These are phyloP conservation scores for Stegodyphus dumicola DNA, from an alignment of 1,140 invertebrate genomes.

Conservation along the genomic window DNA sequence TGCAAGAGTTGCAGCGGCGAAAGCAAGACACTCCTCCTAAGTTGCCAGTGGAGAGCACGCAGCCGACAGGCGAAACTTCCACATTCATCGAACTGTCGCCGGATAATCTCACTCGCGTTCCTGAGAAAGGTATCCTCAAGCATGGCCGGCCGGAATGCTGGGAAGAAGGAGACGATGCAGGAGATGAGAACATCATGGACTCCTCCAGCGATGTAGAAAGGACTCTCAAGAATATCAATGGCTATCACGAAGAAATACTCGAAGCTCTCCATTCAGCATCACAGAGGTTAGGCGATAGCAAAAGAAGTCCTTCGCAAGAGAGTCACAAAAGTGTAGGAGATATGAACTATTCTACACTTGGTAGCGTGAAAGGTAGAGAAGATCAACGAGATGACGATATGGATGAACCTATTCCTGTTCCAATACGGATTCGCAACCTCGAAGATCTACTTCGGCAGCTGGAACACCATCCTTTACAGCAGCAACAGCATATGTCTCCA, in stretches of 20 bases:
- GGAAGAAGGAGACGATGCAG: slow-evolving; percentile 65
- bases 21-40: slow-evolving; percentile 58
- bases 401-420: slow-evolving; percentile 65
- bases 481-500: slow-evolving; percentile 78
- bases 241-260: slow-evolving; percentile 93
- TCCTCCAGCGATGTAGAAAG: slow-evolving; percentile 77
- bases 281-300: slow-evolving; percentile 34
- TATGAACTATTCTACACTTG: slow-evolving; percentile 29
- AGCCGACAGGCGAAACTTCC: slow-evolving; percentile 76
- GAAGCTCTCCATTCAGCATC: slow-evolving; percentile 76
- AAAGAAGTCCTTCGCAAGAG: slow-evolving; percentile 47
- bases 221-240: slow-evolving; percentile 86
- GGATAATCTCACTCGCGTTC: slow-evolving; percentile 78
- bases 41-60: slow-evolving; percentile 36
- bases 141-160: slow-evolving; percentile 71
- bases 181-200: slow-evolving; percentile 58
- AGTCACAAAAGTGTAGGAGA: slow-evolving; percentile 46
- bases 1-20: slow-evolving; percentile 63
- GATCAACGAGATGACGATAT: slow-evolving; percentile 63
- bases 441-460: slow-evolving; percentile 91
- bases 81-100: slow-evolving; percentile 84
- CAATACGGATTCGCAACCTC: slow-evolving; percentile 84
- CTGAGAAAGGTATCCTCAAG: slow-evolving; percentile 88
- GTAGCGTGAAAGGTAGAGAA: slow-evolving; percentile 13
- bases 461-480: slow-evolving; percentile 77